Evolutionary conservation across 2,888 invertebrate genomes (phyloP).

Genomic region (Muschampia plurimacula): DNA sequence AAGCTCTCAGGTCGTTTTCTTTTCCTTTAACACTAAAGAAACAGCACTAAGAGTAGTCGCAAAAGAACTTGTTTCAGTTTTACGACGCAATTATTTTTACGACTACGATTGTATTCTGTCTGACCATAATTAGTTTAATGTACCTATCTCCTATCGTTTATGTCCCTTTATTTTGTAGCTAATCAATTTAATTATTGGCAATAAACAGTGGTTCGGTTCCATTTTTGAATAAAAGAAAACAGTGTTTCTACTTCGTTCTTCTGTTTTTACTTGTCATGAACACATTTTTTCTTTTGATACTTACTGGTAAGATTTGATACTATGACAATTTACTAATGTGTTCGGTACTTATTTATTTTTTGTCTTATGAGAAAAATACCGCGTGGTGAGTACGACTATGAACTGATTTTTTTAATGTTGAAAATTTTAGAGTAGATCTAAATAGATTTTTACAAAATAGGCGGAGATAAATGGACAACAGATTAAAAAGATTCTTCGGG

Average conservation of each 20-base stretch:
- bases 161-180: constrained; percentile 13
- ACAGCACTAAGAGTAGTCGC: constrained; percentile 13
- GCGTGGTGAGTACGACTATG: too few relatives aligned
- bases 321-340: too few relatives aligned
- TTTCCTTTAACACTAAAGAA: neutral
- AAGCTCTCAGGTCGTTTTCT: too few relatives aligned
- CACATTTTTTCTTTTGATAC: too few relatives aligned
- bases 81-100: constrained; percentile 29
- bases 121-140: constrained; percentile 12
- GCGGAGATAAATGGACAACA: constrained; percentile 26
- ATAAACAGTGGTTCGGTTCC: neutral
- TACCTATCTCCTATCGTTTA: constrained; percentile 24
- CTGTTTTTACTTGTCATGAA: too few relatives aligned
- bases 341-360: too few relatives aligned
- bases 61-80: constrained; percentile 18
- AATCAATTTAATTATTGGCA: constrained; percentile 9
- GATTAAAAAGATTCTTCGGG: constrained; percentile 47
- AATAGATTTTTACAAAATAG: too few relatives aligned
- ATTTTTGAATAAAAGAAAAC: neutral
- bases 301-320: too few relatives aligned
- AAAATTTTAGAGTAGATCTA: neutral
- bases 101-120: constrained; percentile 8
- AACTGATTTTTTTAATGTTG: too few relatives aligned
- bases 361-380: too few relatives aligned
- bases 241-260: too few relatives aligned